Evolutionary conservation across 2,888 invertebrate genomes (phyloP).

Genomic region (Limnephilus rhombicus): DNA sequence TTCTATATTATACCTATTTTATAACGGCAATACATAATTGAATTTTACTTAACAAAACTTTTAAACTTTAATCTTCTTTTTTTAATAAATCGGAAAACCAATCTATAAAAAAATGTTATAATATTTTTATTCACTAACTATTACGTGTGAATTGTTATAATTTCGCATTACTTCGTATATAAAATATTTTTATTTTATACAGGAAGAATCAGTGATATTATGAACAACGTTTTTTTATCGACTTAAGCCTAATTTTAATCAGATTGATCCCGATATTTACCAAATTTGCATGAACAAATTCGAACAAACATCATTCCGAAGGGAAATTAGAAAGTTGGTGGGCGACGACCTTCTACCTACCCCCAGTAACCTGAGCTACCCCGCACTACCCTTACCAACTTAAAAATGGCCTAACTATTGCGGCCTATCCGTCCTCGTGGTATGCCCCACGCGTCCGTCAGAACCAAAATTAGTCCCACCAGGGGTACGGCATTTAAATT

Average conservation of each 20-base stretch:
- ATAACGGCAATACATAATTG: too few species aligned
- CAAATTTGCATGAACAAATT: neutral
- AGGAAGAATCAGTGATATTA: neutral
- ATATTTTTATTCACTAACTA: too few species aligned
- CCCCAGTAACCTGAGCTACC: neutral
- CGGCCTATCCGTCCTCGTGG: neutral
- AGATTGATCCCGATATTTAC: neutral
- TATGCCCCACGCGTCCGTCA: slow-evolving; percentile 46
- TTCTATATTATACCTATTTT: too few species aligned
- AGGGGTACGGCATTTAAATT: neutral
- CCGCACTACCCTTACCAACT: neutral
- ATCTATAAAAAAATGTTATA: too few species aligned
- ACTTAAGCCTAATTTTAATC: neutral
- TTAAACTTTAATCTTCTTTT: too few species aligned
- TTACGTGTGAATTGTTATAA: too few species aligned
- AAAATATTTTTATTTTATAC: too few species aligned
- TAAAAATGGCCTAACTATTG: neutral
- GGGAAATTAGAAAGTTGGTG: neutral
- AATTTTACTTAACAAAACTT: too few species aligned
- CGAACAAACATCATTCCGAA: neutral
- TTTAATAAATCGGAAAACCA: too few species aligned
- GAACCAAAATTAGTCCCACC: slow-evolving; percentile 47
- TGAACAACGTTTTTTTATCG: neutral
- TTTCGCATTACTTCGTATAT: too few species aligned
- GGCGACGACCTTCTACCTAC: neutral